Base-by-base conservation (phyloP, 2,797 vertebrate genomes). In the Melanotaenia boesemani region DNA sequence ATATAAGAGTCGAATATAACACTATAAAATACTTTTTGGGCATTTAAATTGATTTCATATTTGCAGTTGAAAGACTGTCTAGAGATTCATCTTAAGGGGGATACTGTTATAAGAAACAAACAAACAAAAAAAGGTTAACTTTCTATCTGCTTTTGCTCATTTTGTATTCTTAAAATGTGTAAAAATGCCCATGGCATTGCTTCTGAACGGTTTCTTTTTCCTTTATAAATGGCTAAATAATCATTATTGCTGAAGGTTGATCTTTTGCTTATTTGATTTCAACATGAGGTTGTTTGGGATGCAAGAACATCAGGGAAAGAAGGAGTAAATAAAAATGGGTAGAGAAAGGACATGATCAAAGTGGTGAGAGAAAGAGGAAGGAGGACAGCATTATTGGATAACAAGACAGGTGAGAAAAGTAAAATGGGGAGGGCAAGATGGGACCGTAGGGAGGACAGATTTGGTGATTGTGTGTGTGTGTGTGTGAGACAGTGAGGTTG, bases 371-470 rank as follows among this genome's bases (percentile, higher is more conserved):
- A 59, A 55, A 13, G 52, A 54, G 28, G 36, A 39, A 24, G 36
- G 41, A 66, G 28, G 39, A 63, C 12, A 52, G 52, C 34, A 20
- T 72, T 59, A 54, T 37, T 64, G 72, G 55, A 69, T 64, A 63
- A 54, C 39, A 4, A 65, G 70, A 76, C 41, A 37, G 63, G 77
- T 59, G 67, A 72, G 76, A 63, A 30, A 41, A 46, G 68, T 60
- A 50, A 56, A 63, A 37, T n/a, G 28, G 52, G 54, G 50, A 66
- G 16, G 44, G 67, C 59, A 57, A 64, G n/a, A 54, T 2, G 18
- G 55, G 60, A 65, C 63, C 22, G 50, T 37, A 66, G 69, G 52
- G 56, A 67, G 32, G 63, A 48, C 18, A 34, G 60, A 67, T 59
- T 54, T 36, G 24, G 48, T 2, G 41, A 30, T n/a, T 46, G 8